Conservation (phyloP, 2,797 vertebrate species). For the Manis javanica region DNA sequence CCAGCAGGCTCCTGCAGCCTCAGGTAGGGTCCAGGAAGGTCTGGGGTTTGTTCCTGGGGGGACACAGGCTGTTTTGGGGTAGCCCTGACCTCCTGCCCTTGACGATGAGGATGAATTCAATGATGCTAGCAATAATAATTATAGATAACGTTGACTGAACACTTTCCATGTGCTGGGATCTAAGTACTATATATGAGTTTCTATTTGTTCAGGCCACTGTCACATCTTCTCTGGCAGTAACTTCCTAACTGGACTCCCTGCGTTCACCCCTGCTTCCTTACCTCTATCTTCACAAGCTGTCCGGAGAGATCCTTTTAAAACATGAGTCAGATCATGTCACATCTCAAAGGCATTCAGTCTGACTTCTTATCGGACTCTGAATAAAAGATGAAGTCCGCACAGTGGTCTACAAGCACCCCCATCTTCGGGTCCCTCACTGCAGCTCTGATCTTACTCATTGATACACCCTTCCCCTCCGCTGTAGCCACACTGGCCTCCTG, state of each 20-base stretch:
- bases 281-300: not conserved
- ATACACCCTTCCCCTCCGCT: not conserved
- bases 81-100: not conserved
- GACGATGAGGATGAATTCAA: not conserved
- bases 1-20: fast-evolving
- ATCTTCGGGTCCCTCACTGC: not conserved
- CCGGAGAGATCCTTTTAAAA: constrained; percentile 12
- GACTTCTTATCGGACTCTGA: not conserved
- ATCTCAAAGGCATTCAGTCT: not conserved
- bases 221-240: not conserved
- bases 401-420: not conserved
- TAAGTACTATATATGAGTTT: not conserved
- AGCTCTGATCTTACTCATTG: not conserved
- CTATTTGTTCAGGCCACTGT: not conserved
- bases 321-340: not conserved
- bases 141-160: not conserved
- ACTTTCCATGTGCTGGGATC: not conserved
- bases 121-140: not conserved
- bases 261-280: not conserved
- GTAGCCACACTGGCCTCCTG: not conserved
- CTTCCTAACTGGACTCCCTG: not conserved
- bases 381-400: not conserved
- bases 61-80: not conserved
- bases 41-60: not conserved
- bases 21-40: not conserved